These are phyloP conservation scores for Ligdia adustata DNA, from an alignment of 2,888 invertebrate genomes.

Conservation along the genomic window DNA sequence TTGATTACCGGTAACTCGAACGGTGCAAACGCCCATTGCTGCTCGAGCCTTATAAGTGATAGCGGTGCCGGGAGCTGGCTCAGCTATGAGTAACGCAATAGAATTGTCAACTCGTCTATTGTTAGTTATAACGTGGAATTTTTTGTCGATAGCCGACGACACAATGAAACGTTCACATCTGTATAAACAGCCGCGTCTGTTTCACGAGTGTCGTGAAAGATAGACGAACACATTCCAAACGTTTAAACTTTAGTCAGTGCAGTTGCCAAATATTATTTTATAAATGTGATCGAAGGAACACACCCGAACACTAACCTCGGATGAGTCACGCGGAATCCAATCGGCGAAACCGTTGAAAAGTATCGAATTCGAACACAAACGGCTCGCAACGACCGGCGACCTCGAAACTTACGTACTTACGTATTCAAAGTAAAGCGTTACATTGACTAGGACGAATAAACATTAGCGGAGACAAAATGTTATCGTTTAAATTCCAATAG, in stretches of 20 bases:
- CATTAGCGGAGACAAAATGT: conserved; percentile 24
- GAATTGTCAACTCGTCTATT: conserved; percentile 52
- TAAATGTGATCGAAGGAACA: conserved; percentile 51
- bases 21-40: conserved; percentile 6
- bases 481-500: conserved; percentile 27
- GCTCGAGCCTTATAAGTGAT: conserved; percentile 40
- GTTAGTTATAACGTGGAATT: conserved; percentile 57
- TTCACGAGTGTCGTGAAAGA: conserved; percentile 16
- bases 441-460: conserved; percentile 27
- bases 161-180: conserved; percentile 61
- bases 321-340: conserved; percentile 66
- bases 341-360: conserved; percentile 54
- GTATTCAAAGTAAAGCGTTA: conserved; percentile 33
- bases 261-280: conserved; percentile 6
- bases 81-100: conserved; percentile 42
- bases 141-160: conserved; percentile 51
- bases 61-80: conserved; percentile 1
- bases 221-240: conserved; percentile 13
- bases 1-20: conserved; percentile 22
- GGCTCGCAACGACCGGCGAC: conserved; percentile 33
- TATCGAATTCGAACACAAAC: conserved; percentile 50
- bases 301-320: conserved; percentile 59
- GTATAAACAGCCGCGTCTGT: conserved; percentile 50
- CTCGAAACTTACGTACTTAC: conserved; percentile 32
- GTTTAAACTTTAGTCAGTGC: conserved; percentile 5